phyloP scores from a whole-genome alignment of 2,797 vertebrate species.

The Ficedula albicollis region DNA sequence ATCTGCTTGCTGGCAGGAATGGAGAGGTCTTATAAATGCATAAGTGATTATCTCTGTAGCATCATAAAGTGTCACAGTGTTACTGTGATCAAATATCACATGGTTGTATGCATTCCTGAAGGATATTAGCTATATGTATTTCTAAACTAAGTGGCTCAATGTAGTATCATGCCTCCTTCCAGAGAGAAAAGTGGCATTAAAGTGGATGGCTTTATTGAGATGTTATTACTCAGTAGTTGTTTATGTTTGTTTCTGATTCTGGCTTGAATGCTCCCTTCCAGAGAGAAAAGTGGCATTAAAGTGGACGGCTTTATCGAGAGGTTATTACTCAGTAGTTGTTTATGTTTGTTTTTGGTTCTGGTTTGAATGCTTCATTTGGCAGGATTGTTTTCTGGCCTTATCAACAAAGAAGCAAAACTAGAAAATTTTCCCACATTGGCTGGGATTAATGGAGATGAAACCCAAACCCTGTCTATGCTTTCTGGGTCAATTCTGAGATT shows the following conservation, averaged over 20 bases:
- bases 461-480: background rate
- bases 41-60: background rate
- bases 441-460: background rate
- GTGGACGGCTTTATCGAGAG: background rate
- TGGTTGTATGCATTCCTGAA: background rate
- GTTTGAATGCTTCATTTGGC: background rate
- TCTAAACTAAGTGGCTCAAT: background rate
- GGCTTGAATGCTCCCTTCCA: background rate
- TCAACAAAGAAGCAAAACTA: background rate
- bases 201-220: background rate
- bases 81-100: background rate
- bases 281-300: background rate
- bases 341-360: background rate
- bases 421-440: background rate
- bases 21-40: background rate
- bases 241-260: background rate
- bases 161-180: background rate
- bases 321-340: background rate
- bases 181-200: background rate
- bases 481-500: background rate
- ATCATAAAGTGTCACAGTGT: background rate
- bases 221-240: background rate
- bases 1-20: background rate
- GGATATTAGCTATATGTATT: background rate
- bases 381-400: background rate